Evolutionary conservation across 2,888 invertebrate species (phyloP).

Genomic region (Euzophera pinguis): DNA sequence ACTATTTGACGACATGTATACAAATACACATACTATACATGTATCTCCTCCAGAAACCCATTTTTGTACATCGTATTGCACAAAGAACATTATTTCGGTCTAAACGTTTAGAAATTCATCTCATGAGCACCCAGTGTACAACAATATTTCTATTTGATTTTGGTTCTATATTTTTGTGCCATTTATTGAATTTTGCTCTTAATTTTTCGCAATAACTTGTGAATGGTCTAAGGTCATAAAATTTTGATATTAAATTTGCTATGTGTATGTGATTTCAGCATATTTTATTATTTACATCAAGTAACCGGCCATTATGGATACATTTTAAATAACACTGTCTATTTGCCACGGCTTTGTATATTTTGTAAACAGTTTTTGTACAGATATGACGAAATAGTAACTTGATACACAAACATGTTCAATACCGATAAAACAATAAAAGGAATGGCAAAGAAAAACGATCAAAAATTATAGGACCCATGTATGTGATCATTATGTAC

Average conservation of each 20-base stretch:
- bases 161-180: too few relatives aligned
- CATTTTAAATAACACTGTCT: slow-evolving; percentile 22
- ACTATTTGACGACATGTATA: too few relatives aligned
- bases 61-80: too few relatives aligned
- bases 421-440: background rate
- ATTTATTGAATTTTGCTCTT: background rate
- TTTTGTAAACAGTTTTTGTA: slow-evolving; percentile 45
- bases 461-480: background rate
- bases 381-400: slow-evolving; percentile 27
- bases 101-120: too few relatives aligned
- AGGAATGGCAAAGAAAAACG: too few relatives aligned
- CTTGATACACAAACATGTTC: background rate
- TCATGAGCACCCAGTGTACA: too few relatives aligned
- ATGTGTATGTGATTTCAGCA: slow-evolving; percentile 2
- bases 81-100: too few relatives aligned
- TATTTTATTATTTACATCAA: slow-evolving; percentile 24
- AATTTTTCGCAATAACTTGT: background rate
- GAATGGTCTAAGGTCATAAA: background rate
- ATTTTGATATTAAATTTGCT: background rate
- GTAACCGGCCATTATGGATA: slow-evolving; percentile 41
- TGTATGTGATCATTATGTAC: background rate
- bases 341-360: slow-evolving; percentile 37
- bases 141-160: too few relatives aligned
- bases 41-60: too few relatives aligned
- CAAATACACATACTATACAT: too few relatives aligned